Conservation (phyloP, 2,113 vertebrate species). For the Nesogale talazaci region DNA sequence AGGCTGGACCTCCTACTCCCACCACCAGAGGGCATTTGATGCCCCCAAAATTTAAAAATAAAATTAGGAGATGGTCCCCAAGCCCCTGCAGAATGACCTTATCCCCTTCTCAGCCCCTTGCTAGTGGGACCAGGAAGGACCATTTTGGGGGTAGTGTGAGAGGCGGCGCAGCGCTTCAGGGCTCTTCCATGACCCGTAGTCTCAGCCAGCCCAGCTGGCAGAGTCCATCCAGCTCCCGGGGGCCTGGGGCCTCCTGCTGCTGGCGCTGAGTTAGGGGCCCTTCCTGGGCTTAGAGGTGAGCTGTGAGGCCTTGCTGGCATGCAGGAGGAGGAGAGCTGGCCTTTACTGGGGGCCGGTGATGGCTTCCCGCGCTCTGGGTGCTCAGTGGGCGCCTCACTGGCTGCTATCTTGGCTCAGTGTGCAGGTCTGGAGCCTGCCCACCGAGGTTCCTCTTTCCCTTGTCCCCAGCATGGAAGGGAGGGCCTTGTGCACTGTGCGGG, state of each 20-base stretch:
- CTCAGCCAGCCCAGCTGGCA: neutral
- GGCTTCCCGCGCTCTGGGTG: too few relatives aligned
- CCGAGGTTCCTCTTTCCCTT: too few relatives aligned
- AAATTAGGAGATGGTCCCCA: conserved; percentile 43
- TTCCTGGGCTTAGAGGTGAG: too few relatives aligned
- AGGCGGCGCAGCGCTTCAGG: neutral
- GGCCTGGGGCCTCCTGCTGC: conserved; percentile 7
- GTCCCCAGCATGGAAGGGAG: neutral
- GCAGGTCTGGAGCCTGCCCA: too few relatives aligned
- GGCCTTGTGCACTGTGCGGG: neutral
- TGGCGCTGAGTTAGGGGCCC: neutral
- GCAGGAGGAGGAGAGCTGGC: too few relatives aligned
- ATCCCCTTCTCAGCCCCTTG: conserved; percentile 3
- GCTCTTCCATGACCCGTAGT: neutral
- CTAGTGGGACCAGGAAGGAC: conserved; percentile 44
- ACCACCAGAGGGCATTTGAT: too few relatives aligned
- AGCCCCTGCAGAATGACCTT: conserved; percentile 21
- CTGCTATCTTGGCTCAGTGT: too few relatives aligned
- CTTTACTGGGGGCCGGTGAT: too few relatives aligned
- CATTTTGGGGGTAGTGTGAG: neutral
- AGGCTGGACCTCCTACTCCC: too few relatives aligned
- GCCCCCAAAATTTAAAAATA: too few relatives aligned
- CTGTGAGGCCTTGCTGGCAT: too few relatives aligned
- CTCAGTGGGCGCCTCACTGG: too few relatives aligned
- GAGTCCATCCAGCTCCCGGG: neutral